Evolutionary conservation across 2,113 vertebrate species (phyloP), one percentile per base, ranked within the genome.

Genomic region (Lutjanus erythropterus): DNA sequence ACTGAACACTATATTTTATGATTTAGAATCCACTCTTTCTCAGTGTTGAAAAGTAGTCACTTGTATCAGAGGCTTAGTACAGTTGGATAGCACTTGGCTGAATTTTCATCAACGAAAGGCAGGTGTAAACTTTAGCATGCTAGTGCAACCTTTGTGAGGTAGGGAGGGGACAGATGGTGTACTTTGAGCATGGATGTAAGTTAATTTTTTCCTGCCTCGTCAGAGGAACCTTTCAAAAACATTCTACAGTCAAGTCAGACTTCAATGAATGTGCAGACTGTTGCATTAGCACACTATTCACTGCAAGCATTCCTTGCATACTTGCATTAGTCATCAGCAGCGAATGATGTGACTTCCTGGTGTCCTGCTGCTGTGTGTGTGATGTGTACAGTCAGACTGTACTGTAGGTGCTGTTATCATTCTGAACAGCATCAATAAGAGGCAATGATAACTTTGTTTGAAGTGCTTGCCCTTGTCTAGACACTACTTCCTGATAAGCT

Each of bases 231-330:
- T 66, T 85, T 42, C 19, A 59, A 27, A 60, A 68, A 55, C 23
- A 46, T 41, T 29, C 35, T 39, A 16, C 19, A n/a, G 33, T 35
- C 9, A 46, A 11, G 12, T 56, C 47, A 21, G 1, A 35, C 23
- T 25, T 67, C 3, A 39, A 2, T 44, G 44, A 76, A 5, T 58
- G 11, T 29, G 9, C 44, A 56, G 15, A 19, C 59, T 39, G 15
- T 37, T 46, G 15, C 21, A 37, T 77, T 31, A n/a, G 49, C 1
- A 4, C 33, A 35, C 23, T 35, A 25, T 41, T 56, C 31, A 52
- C 25, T 23, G 21, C 21, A 29, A 29, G 31, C 80, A 85, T 85
- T 77, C 42, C 44, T 82, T 12, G 8, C 52, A 73, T 84, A 64
- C 31, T 53, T 76, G 47, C 19, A 16, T 6, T 66, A 5, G 41